phyloP scores from a whole-genome alignment of 2,888 invertebrate genomes.

The Tuta absoluta region DNA sequence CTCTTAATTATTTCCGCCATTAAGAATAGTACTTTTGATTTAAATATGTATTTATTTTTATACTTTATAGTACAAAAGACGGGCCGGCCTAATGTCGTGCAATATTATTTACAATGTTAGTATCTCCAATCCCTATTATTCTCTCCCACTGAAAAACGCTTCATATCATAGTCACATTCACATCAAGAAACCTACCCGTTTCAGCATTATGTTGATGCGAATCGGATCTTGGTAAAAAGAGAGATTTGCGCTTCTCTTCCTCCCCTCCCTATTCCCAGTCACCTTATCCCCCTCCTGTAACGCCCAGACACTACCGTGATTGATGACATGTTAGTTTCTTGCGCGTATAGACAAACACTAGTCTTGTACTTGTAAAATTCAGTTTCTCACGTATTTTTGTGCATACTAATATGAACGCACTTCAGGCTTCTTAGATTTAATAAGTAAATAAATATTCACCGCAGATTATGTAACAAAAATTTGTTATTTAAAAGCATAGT shows the following conservation, averaged over 20 bases:
- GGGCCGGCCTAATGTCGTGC: too few species aligned
- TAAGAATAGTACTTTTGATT: too few species aligned
- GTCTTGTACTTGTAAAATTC: not conserved
- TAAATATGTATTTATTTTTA: too few species aligned
- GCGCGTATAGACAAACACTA: constrained; percentile 5
- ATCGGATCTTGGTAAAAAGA: constrained; percentile 50
- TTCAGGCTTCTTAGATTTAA: too few species aligned
- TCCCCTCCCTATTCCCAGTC: constrained; percentile 20
- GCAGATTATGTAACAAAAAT: too few species aligned
- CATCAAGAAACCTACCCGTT: not conserved
- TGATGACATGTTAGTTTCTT: constrained; percentile 47
- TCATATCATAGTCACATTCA: too few species aligned
- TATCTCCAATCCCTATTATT: not conserved
- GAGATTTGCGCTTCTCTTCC: constrained; percentile 55
- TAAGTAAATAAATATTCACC: too few species aligned
- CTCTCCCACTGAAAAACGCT: not conserved
- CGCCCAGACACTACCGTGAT: constrained; percentile 46
- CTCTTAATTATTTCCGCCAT: too few species aligned
- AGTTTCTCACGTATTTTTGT: not conserved
- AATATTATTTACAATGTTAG: not conserved
- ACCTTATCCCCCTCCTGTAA: not conserved
- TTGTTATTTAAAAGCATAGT: too few species aligned
- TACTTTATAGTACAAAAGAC: too few species aligned
- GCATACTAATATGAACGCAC: too few species aligned
- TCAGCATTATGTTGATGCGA: constrained; percentile 33